Percentiles rank a stretch among this genome's conserved stretches.
phyloP scores from a whole-genome alignment of 2,888 invertebrate genomes.

The Vanessa cardui region DNA sequence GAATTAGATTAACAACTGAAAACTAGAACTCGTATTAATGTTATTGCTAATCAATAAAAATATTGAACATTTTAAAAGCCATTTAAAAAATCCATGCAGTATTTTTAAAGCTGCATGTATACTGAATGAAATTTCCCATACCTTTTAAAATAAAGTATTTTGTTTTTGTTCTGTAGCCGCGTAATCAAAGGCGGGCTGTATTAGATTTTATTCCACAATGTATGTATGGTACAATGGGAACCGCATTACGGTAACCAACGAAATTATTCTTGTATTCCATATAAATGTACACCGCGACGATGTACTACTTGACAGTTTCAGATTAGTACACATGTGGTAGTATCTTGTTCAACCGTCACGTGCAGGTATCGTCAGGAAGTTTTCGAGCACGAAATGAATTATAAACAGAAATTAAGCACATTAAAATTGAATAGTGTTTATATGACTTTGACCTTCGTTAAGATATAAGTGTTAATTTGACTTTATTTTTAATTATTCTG shows the following conservation, averaged over 20 bases:
- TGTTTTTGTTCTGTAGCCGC: not conserved
- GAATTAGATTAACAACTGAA: too few species aligned
- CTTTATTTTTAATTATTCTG: too few species aligned
- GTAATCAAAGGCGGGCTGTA: constrained; percentile 4
- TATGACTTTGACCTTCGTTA: too few species aligned
- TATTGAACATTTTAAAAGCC: not conserved
- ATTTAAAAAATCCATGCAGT: not conserved
- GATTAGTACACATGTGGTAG: too few species aligned
- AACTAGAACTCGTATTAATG: too few species aligned
- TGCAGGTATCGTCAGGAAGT: too few species aligned
- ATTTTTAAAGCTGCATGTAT: not conserved
- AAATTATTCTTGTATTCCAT: constrained; percentile 18
- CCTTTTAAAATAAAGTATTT: constrained; percentile 4
- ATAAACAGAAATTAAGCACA: too few species aligned
- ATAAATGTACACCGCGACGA: constrained; percentile 5
- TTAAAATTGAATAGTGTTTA: too few species aligned
- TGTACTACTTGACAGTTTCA: too few species aligned
- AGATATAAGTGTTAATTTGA: too few species aligned
- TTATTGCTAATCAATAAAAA: not conserved
- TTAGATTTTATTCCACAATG: constrained; percentile 18
- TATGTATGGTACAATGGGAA: constrained; percentile 22
- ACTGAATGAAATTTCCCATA: constrained; percentile 1
- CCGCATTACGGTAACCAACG: constrained; percentile 26
- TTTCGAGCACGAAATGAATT: too few species aligned
- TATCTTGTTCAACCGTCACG: too few species aligned